phyloP scores from a whole-genome alignment of 1,140 invertebrate species.

The Aphidius gifuensis region DNA sequence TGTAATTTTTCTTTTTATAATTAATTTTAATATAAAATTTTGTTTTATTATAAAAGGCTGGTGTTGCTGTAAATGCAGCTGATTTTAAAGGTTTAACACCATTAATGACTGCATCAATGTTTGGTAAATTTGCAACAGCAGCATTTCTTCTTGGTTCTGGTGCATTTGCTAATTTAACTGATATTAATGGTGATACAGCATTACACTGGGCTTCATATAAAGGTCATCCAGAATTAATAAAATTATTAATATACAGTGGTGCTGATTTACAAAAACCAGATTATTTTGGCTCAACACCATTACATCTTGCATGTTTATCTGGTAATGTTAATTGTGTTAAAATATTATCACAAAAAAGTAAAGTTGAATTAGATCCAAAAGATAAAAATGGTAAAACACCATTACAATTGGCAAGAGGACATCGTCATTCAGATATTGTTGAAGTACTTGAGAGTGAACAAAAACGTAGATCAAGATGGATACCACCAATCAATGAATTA shows the following conservation, averaged over 20 bases:
- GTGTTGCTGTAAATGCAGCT: slow-evolving; percentile 83
- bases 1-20: not conserved
- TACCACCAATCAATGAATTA: slow-evolving; percentile 80
- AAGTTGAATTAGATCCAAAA: slow-evolving; percentile 77
- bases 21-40: not conserved
- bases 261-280: slow-evolving; percentile 84
- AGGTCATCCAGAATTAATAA: slow-evolving; percentile 82
- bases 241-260: slow-evolving; percentile 85
- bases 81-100: slow-evolving; percentile 90
- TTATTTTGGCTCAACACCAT: slow-evolving; percentile 87
- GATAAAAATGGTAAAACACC: slow-evolving; percentile 92
- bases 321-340: slow-evolving; percentile 80
- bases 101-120: slow-evolving; percentile 89
- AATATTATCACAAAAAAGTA: slow-evolving; percentile 83
- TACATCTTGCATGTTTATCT: slow-evolving; percentile 90
- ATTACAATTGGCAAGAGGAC: slow-evolving; percentile 80
- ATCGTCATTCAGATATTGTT: slow-evolving; percentile 80
- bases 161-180: slow-evolving; percentile 76
- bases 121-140: slow-evolving; percentile 83
- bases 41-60: slow-evolving; percentile 54
- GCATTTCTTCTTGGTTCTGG: slow-evolving; percentile 86
- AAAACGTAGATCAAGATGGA: slow-evolving; percentile 76
- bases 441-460: slow-evolving; percentile 76
- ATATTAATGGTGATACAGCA: slow-evolving; percentile 89
- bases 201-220: slow-evolving; percentile 93